These are phyloP conservation scores for Dermatemys mawii DNA, from an alignment of 2,113 vertebrate genomes.

Conservation along the genomic window DNA sequence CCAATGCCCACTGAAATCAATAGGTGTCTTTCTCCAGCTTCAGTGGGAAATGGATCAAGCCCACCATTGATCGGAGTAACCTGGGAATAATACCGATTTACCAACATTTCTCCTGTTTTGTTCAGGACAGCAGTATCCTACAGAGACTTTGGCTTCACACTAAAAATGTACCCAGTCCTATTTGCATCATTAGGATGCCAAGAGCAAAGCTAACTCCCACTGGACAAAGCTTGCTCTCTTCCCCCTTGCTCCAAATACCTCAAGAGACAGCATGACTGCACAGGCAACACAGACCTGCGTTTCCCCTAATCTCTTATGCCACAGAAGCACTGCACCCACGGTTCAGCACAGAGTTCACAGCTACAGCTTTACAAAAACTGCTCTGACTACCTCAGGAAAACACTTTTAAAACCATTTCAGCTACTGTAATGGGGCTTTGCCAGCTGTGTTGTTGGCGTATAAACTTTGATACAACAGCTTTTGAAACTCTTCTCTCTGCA, in stretches of 20 bases:
- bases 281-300: not conserved
- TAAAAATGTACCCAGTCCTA: not conserved
- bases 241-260: not conserved
- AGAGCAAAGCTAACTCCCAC: constrained; percentile 33
- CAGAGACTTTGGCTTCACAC: not conserved
- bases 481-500: constrained; percentile 40
- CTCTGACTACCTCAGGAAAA: not conserved
- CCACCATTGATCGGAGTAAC: not conserved
- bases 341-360: not conserved
- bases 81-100: not conserved
- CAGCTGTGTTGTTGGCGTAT: not conserved
- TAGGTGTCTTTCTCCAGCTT: not conserved
- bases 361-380: constrained; percentile 41
- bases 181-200: not conserved
- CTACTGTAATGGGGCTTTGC: not conserved
- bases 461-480: constrained; percentile 43
- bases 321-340: not conserved
- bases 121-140: constrained; percentile 21
- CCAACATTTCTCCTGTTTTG: not conserved
- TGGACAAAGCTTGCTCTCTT: not conserved
- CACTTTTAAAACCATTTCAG: constrained; percentile 12
- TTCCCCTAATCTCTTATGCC: not conserved
- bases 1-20: not conserved
- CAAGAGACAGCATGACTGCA: not conserved
- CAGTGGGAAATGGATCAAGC: not conserved